Evolutionary conservation across 1,140 invertebrate species (phyloP).

Genomic region (Adelges cooleyi): DNA sequence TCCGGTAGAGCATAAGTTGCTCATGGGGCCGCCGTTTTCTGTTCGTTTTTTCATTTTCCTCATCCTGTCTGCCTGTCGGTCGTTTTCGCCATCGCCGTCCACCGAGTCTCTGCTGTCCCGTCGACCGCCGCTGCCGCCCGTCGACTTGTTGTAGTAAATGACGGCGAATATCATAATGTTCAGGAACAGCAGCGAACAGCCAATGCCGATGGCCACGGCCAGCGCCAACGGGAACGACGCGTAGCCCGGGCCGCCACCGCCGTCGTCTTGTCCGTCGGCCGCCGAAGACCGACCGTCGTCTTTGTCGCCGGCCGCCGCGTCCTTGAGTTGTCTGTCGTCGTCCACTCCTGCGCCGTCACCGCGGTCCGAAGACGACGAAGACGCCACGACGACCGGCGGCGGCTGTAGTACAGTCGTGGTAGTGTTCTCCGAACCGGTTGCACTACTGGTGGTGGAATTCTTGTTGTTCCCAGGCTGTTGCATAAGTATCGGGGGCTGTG

Average conservation of each 20-base stretch:
- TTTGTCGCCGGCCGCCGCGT: slow-evolving; percentile 70
- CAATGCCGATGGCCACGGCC: slow-evolving; percentile 87
- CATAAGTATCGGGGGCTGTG: not conserved
- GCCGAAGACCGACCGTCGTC: slow-evolving; percentile 33
- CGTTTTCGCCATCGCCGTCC: not conserved
- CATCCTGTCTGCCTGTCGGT: not conserved
- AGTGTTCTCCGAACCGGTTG: not conserved
- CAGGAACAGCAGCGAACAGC: slow-evolving; percentile 59
- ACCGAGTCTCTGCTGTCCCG: not conserved
- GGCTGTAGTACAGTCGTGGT: slow-evolving; percentile 44
- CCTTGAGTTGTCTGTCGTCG: slow-evolving; percentile 39
- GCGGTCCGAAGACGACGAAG: slow-evolving; percentile 32
- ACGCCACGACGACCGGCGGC: slow-evolving; percentile 34
- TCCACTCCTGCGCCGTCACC: not conserved
- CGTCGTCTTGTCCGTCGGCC: slow-evolving; percentile 56
- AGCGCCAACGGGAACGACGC: slow-evolving; percentile 56
- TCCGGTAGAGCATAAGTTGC: slow-evolving; percentile 32
- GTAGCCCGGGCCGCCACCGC: slow-evolving; percentile 38
- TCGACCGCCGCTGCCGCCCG: slow-evolving; percentile 56
- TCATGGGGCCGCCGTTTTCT: slow-evolving; percentile 34
- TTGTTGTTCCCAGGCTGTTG: not conserved
- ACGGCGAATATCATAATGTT: slow-evolving; percentile 90
- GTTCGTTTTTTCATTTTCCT: slow-evolving; percentile 30
- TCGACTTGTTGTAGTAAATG: slow-evolving; percentile 57
- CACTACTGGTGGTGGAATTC: not conserved